Evolutionary conservation across 53 echinoderm and acorn worm genomes (phyloP).

Genomic region (Henricia sp.): DNA sequence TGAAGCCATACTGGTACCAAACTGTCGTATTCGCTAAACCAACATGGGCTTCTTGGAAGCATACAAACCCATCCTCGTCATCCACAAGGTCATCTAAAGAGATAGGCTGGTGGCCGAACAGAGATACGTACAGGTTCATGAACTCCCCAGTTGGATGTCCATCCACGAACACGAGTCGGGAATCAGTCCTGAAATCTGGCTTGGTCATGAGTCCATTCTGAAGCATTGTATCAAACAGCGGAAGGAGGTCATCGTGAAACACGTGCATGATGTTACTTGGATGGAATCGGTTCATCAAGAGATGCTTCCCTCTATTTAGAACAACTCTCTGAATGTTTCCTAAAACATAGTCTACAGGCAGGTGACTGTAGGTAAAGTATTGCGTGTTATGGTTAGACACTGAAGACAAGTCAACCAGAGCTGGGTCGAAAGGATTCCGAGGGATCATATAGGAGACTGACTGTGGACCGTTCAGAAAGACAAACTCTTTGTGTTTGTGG

Average conservation of each 20-base stretch:
- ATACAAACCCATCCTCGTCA: too few relatives aligned
- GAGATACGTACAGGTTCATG: conserved; percentile 67
- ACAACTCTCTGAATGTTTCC: conserved; percentile 26
- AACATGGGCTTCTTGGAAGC: too few relatives aligned
- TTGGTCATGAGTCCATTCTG: conserved; percentile 61
- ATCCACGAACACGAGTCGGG: conserved; percentile 74
- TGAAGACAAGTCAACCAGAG: conserved; percentile 87
- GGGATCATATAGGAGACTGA: conserved; percentile 75
- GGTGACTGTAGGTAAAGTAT: conserved; percentile 85
- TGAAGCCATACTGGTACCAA: conserved; percentile 99
- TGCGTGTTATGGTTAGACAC: conserved; percentile 94
- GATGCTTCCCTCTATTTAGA: conserved; percentile 64
- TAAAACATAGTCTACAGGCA: conserved; percentile 41
- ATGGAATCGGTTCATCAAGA: conserved; percentile 92
- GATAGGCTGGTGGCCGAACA: conserved; percentile 70
- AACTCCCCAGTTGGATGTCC: conserved; percentile 70
- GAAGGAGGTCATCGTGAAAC: conserved; percentile 93
- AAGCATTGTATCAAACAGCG: conserved; percentile 78
- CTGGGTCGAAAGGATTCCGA: conserved; percentile 73
- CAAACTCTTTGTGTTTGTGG: conserved; percentile 60
- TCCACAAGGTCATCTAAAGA: conserved; percentile 53
- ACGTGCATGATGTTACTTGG: conserved; percentile 94
- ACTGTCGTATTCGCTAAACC: too few relatives aligned
- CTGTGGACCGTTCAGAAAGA: conserved; percentile 75
- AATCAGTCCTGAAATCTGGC: neutral